Conservation (phyloP, 2,888 invertebrate species). For the Andrena bicolor region DNA sequence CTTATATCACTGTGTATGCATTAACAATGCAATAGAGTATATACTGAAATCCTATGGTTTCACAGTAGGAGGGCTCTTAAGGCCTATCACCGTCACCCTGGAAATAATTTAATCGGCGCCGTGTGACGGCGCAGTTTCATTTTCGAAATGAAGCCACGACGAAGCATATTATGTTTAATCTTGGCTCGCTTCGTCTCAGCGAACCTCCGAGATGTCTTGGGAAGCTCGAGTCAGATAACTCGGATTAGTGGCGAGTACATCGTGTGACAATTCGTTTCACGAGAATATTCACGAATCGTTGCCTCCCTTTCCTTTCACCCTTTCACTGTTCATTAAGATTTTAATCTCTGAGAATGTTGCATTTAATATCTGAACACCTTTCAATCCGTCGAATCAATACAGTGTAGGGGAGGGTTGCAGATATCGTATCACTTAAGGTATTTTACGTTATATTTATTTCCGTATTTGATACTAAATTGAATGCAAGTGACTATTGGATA, state of each 20-base stretch:
- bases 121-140: constrained; percentile 61
- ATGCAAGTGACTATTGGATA: no score
- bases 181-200: constrained; percentile 65
- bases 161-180: constrained; percentile 73
- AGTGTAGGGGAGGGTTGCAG: no score
- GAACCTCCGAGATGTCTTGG: constrained; percentile 63
- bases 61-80: constrained; percentile 38
- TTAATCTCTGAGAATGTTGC: neutral
- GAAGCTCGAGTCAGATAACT: constrained; percentile 46
- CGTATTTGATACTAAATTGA: no score
- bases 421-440: no score
- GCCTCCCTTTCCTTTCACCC: neutral
- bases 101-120: constrained; percentile 62
- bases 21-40: neutral
- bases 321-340: neutral
- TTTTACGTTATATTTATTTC: no score
- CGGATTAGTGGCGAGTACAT: constrained; percentile 54
- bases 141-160: constrained; percentile 63
- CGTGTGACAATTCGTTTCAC: constrained; percentile 56
- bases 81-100: constrained; percentile 48
- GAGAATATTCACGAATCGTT: constrained; percentile 24
- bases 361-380: neutral
- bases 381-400: neutral
- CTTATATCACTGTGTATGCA: neutral
- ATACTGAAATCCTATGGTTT: constrained; percentile 35